A percentile compares a stretch with the other conserved stretches of the same genome.
Evolutionary conservation across 2,797 vertebrate species (phyloP).

Genomic region (Remorina albescens): DNA sequence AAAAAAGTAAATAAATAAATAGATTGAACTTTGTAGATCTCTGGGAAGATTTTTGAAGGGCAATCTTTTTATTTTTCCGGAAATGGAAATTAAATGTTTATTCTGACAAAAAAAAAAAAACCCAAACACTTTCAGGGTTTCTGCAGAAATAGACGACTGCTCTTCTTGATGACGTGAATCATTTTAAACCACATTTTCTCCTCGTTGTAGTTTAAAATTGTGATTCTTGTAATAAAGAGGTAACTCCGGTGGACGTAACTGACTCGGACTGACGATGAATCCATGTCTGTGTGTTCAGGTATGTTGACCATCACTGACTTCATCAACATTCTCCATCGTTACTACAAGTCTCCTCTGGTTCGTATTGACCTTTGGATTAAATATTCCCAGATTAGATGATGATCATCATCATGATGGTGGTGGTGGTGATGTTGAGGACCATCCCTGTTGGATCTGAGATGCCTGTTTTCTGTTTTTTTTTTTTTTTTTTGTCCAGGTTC

Average conservation of each 20-base stretch:
- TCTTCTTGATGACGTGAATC: background rate
- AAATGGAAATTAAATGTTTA: no score
- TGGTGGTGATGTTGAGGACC: background rate
- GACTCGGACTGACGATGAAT: no score
- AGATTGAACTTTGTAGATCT: no score
- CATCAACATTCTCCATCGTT: slow-evolving; percentile 97
- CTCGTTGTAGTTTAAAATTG: no score
- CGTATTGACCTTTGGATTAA: background rate
- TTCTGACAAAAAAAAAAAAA: no score
- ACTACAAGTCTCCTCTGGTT: slow-evolving; percentile 96
- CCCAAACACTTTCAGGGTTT: no score
- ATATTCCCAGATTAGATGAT: background rate
- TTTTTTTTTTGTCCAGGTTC: slow-evolving; percentile 90
- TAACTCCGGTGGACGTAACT: no score
- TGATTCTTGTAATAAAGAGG: background rate
- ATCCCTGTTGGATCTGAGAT: background rate
- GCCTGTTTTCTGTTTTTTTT: no score
- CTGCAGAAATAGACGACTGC: background rate
- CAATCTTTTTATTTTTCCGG: no score
- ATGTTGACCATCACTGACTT: slow-evolving; percentile 99
- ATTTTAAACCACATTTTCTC: background rate
- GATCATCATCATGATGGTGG: background rate
- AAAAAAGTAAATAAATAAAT: no score
- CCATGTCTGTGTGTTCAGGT: slow-evolving; percentile 79
- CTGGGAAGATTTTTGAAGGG: no score